Conservation (phyloP, 2,888 invertebrate species). For the Agrilus cyanescens region DNA sequence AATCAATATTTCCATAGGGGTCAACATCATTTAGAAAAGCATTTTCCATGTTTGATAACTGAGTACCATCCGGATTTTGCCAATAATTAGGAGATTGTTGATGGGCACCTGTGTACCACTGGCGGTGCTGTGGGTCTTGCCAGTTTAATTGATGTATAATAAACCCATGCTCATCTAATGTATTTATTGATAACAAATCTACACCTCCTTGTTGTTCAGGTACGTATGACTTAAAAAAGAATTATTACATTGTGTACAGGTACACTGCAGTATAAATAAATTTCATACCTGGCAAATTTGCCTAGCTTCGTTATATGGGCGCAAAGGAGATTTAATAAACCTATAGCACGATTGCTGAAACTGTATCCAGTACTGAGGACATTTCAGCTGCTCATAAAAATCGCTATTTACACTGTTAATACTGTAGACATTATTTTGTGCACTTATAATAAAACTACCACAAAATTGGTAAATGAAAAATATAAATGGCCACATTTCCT, state of each 20-base stretch:
- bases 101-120: slow-evolving; percentile 77
- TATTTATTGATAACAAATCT: slow-evolving; percentile 69
- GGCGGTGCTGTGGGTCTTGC: slow-evolving; percentile 73
- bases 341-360: slow-evolving; percentile 76
- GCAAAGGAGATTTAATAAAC: slow-evolving; percentile 78
- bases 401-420: slow-evolving; percentile 16
- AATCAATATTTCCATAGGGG: slow-evolving; percentile 35
- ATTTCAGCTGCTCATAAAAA: slow-evolving; percentile 37
- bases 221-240: slow-evolving; percentile 45
- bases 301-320: slow-evolving; percentile 67
- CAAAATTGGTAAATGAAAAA: too few relatives aligned
- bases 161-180: slow-evolving; percentile 78
- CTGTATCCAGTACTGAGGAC: slow-evolving; percentile 81
- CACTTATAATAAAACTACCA: too few relatives aligned
- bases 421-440: slow-evolving; percentile 3
- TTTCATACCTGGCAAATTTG: slow-evolving; percentile 55
- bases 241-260: background rate
- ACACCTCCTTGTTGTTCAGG: slow-evolving; percentile 41
- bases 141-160: slow-evolving; percentile 68
- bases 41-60: slow-evolving; percentile 66
- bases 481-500: too few relatives aligned
- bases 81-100: slow-evolving; percentile 65
- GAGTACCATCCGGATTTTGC: slow-evolving; percentile 78
- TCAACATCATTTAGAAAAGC: slow-evolving; percentile 62
- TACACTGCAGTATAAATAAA: slow-evolving; percentile 15